Evolutionary conservation across 2,888 invertebrate genomes (phyloP).

Genomic region (Notodromas monacha): DNA sequence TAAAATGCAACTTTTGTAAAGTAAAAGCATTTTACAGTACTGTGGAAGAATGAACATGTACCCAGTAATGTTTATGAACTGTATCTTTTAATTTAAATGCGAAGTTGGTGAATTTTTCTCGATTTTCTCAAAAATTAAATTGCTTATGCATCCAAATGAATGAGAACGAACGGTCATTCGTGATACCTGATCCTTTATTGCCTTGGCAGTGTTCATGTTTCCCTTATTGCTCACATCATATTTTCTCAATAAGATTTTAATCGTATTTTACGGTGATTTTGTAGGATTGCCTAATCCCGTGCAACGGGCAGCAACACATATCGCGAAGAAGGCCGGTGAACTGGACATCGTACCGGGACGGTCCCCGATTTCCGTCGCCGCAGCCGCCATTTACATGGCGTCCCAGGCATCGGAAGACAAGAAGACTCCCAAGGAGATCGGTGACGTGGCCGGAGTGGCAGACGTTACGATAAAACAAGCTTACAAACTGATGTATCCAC

Average conservation of each 20-base stretch:
- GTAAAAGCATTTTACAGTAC: too few relatives aligned
- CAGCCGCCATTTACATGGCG: constrained; percentile 25
- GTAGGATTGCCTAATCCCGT: constrained; percentile 36
- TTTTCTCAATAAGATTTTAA: too few relatives aligned
- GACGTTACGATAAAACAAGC: constrained; percentile 23
- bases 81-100: too few relatives aligned
- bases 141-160: too few relatives aligned
- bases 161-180: too few relatives aligned
- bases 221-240: too few relatives aligned
- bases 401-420: constrained; percentile 59
- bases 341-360: constrained; percentile 22
- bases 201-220: background rate
- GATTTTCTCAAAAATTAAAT: too few relatives aligned
- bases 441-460: constrained; percentile 24
- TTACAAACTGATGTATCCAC: constrained; percentile 21
- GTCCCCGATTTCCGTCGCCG: constrained; percentile 24
- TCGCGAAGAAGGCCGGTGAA: constrained; percentile 22
- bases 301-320: constrained; percentile 18
- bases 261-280: constrained; percentile 24
- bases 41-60: too few relatives aligned
- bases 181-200: too few relatives aligned
- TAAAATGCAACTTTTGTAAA: too few relatives aligned
- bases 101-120: too few relatives aligned
- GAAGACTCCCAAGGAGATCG: constrained; percentile 27
- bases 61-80: too few relatives aligned